Conservation (phyloP, 2,888 invertebrate genomes). For the Cybosia mesomella region DNA sequence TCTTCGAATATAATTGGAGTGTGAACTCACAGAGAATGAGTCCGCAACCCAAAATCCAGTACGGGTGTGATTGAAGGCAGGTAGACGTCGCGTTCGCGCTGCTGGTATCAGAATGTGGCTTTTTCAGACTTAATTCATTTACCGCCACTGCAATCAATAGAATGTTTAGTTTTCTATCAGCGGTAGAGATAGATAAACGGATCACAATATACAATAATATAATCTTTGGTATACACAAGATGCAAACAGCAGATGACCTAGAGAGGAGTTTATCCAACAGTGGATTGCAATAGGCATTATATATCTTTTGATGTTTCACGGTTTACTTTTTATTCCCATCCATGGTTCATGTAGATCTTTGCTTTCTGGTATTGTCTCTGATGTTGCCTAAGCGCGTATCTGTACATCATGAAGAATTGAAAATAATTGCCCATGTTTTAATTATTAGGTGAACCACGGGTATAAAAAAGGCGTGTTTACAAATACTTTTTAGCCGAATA, state of each 20-base stretch:
- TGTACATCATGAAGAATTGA: too few relatives aligned
- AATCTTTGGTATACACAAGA: neutral
- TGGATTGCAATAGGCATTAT: too few relatives aligned
- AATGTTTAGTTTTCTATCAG: neutral
- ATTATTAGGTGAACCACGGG: too few relatives aligned
- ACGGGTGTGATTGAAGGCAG: slow-evolving; percentile 52
- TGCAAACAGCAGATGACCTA: neutral
- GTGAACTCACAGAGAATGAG: slow-evolving; percentile 63
- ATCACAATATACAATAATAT: neutral
- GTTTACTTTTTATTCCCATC: too few relatives aligned
- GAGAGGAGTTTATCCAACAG: too few relatives aligned
- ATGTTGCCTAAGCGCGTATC: too few relatives aligned
- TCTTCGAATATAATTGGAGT: slow-evolving; percentile 52
- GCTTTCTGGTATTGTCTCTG: too few relatives aligned
- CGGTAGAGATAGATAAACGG: neutral
- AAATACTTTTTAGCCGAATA: too few relatives aligned
- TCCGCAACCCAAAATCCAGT: slow-evolving; percentile 66
- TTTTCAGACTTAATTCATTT: slow-evolving; percentile 80
- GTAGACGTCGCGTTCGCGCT: slow-evolving; percentile 68
- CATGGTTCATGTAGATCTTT: too few relatives aligned
- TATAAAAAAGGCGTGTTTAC: too few relatives aligned
- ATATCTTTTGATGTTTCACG: too few relatives aligned
- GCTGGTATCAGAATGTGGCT: slow-evolving; percentile 73
- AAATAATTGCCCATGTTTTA: too few relatives aligned
- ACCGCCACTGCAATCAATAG: slow-evolving; percentile 74